Evolutionary conservation across 2,113 vertebrate species (phyloP).

Genomic region (Dasyornis broadbenti): DNA sequence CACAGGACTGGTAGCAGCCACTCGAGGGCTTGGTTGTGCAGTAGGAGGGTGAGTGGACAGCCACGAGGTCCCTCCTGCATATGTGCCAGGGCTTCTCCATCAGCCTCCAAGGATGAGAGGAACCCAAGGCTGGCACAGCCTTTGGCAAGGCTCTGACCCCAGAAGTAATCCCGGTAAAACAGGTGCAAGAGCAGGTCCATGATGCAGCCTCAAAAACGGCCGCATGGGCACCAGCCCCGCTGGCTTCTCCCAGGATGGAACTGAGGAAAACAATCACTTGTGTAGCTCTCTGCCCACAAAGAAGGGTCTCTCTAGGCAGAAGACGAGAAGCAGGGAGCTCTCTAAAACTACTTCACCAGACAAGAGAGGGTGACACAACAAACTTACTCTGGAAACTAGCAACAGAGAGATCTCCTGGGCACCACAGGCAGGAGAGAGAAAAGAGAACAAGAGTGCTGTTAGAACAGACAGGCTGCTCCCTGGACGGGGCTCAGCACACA

Average conservation of each 20-base stretch:
- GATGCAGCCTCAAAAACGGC: neutral
- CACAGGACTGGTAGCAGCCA: neutral
- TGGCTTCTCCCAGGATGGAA: neutral
- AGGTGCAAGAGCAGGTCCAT: neutral
- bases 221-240: neutral
- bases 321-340: neutral
- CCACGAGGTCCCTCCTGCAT: neutral
- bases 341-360: constrained; percentile 59
- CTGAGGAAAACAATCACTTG: neutral
- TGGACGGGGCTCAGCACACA: neutral
- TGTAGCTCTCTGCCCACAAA: neutral
- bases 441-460: constrained; percentile 39
- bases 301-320: neutral
- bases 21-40: rapidly evolving
- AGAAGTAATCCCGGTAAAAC: neutral
- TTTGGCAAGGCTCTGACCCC: neutral
- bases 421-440: constrained; percentile 32
- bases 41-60: neutral
- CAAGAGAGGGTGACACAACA: neutral
- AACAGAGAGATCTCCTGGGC: constrained; percentile 84
- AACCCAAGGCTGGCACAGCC: neutral
- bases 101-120: neutral
- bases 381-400: constrained; percentile 91
- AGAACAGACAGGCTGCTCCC: neutral
- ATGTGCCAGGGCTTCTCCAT: neutral